Evolutionary conservation across 2,888 invertebrate species (phyloP).

Genomic region (Scaptomyza parva): DNA sequence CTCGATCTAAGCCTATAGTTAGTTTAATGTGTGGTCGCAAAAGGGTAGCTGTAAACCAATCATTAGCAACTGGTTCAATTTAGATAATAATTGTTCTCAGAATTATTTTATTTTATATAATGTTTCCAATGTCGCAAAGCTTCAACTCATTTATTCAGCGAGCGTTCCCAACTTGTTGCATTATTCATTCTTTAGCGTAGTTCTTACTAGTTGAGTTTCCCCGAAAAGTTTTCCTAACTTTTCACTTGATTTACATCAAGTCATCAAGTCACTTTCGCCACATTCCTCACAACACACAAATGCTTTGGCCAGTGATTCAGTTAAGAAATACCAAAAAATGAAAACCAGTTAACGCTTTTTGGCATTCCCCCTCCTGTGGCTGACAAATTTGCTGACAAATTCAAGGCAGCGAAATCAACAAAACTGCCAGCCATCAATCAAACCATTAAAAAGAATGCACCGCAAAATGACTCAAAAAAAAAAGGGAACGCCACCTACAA

Average conservation of each 20-base stretch:
- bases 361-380: constrained; percentile 39
- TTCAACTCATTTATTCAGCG: background rate
- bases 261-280: constrained; percentile 57
- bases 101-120: background rate
- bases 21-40: constrained; percentile 43
- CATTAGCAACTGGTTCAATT: constrained; percentile 31
- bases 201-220: constrained; percentile 29
- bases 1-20: constrained; percentile 35
- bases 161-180: background rate
- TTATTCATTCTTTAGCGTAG: constrained; percentile 20
- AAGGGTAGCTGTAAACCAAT: constrained; percentile 20
- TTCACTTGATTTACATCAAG: constrained; percentile 42
- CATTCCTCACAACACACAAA: constrained; percentile 66
- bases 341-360: constrained; percentile 67
- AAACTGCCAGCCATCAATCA: constrained; percentile 78
- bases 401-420: constrained; percentile 72
- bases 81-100: background rate
- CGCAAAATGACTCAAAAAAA: constrained; percentile 70
- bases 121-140: background rate
- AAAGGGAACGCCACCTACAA: constrained; percentile 70
- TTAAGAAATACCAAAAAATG: constrained; percentile 47
- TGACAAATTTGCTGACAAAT: constrained; percentile 80
- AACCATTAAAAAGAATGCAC: constrained; percentile 79
- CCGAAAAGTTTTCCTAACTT: constrained; percentile 23
- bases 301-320: constrained; percentile 69